These are phyloP conservation scores for Celastrina argiolus DNA, from an alignment of 2,888 invertebrate species.

Conservation along the genomic window DNA sequence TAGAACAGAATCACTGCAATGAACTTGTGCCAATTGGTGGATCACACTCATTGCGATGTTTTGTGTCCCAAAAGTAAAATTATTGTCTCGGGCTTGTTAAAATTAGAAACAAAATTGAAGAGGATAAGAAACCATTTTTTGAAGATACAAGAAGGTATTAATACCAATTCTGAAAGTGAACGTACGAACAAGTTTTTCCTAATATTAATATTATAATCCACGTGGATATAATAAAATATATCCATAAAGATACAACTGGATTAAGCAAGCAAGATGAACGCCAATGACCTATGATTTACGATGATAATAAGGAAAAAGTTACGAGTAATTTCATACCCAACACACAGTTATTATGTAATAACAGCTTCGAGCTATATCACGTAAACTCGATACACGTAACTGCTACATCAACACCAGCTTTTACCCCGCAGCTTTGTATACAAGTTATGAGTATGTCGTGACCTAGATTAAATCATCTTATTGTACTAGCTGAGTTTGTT, in stretches of 20 bases:
- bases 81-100: too few relatives aligned
- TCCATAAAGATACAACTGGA: not conserved
- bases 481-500: not conserved
- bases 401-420: not conserved
- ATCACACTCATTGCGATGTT: too few relatives aligned
- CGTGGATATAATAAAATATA: not conserved
- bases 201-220: slow-evolving; percentile 1
- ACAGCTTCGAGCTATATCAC: not conserved
- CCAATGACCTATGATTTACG: slow-evolving; percentile 13
- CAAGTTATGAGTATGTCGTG: not conserved
- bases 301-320: slow-evolving; percentile 13
- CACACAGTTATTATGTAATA: not conserved
- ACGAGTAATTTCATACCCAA: not conserved
- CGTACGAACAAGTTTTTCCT: not conserved
- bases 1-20: too few relatives aligned
- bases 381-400: not conserved
- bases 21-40: too few relatives aligned
- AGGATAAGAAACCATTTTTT: too few relatives aligned
- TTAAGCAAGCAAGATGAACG: not conserved
- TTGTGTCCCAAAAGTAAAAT: too few relatives aligned
- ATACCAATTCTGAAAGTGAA: not conserved
- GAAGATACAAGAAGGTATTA: too few relatives aligned
- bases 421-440: not conserved
- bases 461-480: not conserved
- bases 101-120: too few relatives aligned